A percentile compares a stretch with the other conserved stretches of the same genome.
These are phyloP conservation scores for Morone saxatilis DNA, from an alignment of 2,113 vertebrate genomes.

Conservation along the genomic window DNA sequence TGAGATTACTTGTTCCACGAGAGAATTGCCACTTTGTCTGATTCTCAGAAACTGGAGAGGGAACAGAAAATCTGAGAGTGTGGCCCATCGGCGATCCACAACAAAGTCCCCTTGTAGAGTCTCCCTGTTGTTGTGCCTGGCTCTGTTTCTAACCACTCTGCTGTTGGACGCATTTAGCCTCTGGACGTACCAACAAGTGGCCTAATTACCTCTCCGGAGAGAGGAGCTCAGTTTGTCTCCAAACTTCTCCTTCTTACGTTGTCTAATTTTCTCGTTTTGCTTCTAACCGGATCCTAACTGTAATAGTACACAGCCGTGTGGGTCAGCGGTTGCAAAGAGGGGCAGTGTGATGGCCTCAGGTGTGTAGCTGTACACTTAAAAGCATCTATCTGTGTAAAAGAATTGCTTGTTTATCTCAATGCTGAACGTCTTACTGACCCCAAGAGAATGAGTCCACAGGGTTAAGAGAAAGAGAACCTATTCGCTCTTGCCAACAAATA, in stretches of 20 bases:
- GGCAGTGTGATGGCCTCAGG: slow-evolving; percentile 6
- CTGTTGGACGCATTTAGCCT: slow-evolving; percentile 56
- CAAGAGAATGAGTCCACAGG: slow-evolving; percentile 15
- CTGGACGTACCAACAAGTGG: slow-evolving; percentile 62
- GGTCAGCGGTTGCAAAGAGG: slow-evolving; percentile 34
- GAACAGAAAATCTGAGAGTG: slow-evolving; percentile 51
- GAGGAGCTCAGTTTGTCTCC: slow-evolving; percentile 21
- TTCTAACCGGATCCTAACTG: not conserved
- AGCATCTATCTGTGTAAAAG: not conserved
- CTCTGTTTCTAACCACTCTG: slow-evolving; percentile 47
- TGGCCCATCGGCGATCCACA: slow-evolving; percentile 23
- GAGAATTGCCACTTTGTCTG: slow-evolving; percentile 68
- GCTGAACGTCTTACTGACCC: slow-evolving; percentile 10
- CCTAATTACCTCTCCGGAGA: slow-evolving; percentile 69
- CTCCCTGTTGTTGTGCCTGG: slow-evolving; percentile 51
- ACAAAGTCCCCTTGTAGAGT: slow-evolving; percentile 64
- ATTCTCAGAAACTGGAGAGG: slow-evolving; percentile 65
- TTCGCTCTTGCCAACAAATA: slow-evolving; percentile 4
- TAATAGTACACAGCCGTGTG: not conserved
- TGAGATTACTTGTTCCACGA: slow-evolving; percentile 51
- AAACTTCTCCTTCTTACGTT: slow-evolving; percentile 11
- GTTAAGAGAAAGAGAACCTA: not conserved
- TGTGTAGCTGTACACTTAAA: slow-evolving; percentile 3
- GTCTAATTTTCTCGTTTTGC: slow-evolving; percentile 13
- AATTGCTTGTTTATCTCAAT: slow-evolving; percentile 43